Evolutionary conservation across 2,113 vertebrate genomes (phyloP).

Genomic region (Burhinus bistriatus): DNA sequence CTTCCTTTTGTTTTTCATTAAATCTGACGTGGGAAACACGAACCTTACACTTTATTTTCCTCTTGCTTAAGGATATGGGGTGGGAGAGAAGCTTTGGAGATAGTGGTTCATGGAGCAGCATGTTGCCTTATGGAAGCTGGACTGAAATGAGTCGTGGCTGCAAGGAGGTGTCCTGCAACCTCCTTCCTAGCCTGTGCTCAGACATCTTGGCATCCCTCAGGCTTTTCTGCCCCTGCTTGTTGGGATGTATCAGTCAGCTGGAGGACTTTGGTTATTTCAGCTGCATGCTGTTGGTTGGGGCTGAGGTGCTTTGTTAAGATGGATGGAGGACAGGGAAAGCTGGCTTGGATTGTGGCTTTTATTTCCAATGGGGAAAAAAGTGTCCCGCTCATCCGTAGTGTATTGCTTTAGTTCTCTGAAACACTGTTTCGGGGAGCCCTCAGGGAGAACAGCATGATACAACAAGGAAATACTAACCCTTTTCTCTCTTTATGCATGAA

Average conservation of each 20-base stretch:
- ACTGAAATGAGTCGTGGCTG: not conserved
- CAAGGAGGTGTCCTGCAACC: not conserved
- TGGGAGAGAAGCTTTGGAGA: not conserved
- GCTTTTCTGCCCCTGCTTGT: not conserved
- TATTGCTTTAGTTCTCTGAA: not conserved
- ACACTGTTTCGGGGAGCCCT: not conserved
- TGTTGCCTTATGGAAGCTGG: not conserved
- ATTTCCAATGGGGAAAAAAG: not conserved
- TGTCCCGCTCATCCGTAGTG: not conserved
- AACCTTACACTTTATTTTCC: not conserved
- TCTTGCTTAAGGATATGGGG: not conserved
- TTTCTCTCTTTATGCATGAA: not conserved
- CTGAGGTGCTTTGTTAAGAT: not conserved
- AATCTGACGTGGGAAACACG: not conserved
- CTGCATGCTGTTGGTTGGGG: not conserved
- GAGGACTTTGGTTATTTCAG: not conserved
- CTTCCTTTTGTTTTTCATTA: not conserved
- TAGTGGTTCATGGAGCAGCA: not conserved
- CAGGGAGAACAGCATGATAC: not conserved
- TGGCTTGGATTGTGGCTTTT: not conserved
- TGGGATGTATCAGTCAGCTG: not conserved
- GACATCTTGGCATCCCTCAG: fast-evolving
- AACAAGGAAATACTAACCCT: not conserved
- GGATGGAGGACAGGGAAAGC: not conserved
- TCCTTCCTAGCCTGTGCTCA: not conserved